Conservation (phyloP, 2,888 invertebrate species). For the Caenorhabditis auriculariae region DNA sequence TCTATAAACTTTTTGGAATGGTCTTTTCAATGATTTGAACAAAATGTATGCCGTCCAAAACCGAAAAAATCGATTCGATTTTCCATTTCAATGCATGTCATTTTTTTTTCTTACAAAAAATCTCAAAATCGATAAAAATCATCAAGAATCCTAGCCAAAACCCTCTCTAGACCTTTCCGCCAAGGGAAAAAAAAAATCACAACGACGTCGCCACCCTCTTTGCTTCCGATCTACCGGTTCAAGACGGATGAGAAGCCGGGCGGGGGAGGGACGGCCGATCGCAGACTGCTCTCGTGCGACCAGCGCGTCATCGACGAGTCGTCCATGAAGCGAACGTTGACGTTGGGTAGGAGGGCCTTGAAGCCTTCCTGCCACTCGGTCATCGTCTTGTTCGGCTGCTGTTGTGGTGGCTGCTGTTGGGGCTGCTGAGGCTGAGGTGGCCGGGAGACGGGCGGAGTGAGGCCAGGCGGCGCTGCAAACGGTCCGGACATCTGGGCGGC, state of each 20-base stretch:
- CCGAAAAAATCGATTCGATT: too few relatives aligned
- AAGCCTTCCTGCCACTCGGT: slow-evolving; percentile 48
- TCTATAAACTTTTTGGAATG: too few relatives aligned
- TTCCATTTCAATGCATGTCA: too few relatives aligned
- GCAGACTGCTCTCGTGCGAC: slow-evolving; percentile 40
- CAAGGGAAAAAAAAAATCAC: neutral
- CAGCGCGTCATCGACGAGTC: slow-evolving; percentile 21
- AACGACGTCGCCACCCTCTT: neutral
- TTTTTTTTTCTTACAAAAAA: too few relatives aligned
- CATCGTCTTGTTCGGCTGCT: slow-evolving; percentile 14
- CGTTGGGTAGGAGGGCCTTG: slow-evolving; percentile 57
- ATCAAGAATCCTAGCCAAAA: too few relatives aligned
- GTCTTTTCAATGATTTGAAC: too few relatives aligned
- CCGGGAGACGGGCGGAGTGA: neutral
- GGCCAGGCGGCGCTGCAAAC: neutral
- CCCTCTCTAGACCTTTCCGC: too few relatives aligned
- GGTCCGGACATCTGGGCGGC: too few relatives aligned
- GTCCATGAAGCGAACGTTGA: slow-evolving; percentile 54
- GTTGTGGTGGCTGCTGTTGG: slow-evolving; percentile 17
- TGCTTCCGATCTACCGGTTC: slow-evolving; percentile 27
- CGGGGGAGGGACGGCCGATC: slow-evolving; percentile 35
- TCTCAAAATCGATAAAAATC: slow-evolving; percentile 1
- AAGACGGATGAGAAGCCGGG: slow-evolving; percentile 39
- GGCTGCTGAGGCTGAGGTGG: slow-evolving; percentile 5
- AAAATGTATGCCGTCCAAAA: too few relatives aligned